Evolutionary conservation across 2,113 vertebrate species (phyloP).

Genomic region (Tor tambroides): DNA sequence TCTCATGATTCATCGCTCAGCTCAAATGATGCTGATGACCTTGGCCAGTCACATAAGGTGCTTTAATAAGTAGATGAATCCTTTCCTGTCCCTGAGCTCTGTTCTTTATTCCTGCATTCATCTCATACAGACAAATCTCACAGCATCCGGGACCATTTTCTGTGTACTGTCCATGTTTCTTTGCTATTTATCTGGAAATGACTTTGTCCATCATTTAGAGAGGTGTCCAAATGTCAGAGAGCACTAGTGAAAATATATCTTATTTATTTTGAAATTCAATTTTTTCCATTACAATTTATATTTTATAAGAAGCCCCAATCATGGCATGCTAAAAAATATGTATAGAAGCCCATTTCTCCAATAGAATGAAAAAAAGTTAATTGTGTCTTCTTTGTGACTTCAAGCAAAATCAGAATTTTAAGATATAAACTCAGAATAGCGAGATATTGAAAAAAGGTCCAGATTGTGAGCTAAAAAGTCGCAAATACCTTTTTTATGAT

Average conservation of each 20-base stretch:
- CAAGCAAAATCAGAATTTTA: no score
- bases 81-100: slow-evolving; percentile 21
- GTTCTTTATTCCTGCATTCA: slow-evolving; percentile 4
- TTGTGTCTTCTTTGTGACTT: background rate
- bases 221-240: background rate
- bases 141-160: background rate
- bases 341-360: background rate
- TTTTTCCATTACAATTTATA: background rate
- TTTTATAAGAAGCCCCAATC: background rate
- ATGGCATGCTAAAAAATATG: background rate
- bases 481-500: no score
- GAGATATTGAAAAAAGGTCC: no score
- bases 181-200: background rate
- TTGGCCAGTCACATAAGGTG: slow-evolving; percentile 25
- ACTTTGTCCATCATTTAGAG: background rate
- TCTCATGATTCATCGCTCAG: slow-evolving; percentile 12
- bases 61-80: slow-evolving; percentile 39
- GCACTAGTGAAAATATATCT: background rate
- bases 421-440: no score
- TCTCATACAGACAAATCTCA: background rate
- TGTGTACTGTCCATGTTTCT: background rate
- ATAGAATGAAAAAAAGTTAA: background rate
- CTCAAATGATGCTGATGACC: slow-evolving; percentile 10
- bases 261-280: background rate
- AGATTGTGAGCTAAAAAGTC: no score